Evolutionary conservation across 2,113 vertebrate genomes (phyloP).

Genomic region (Alouatta palliata): DNA sequence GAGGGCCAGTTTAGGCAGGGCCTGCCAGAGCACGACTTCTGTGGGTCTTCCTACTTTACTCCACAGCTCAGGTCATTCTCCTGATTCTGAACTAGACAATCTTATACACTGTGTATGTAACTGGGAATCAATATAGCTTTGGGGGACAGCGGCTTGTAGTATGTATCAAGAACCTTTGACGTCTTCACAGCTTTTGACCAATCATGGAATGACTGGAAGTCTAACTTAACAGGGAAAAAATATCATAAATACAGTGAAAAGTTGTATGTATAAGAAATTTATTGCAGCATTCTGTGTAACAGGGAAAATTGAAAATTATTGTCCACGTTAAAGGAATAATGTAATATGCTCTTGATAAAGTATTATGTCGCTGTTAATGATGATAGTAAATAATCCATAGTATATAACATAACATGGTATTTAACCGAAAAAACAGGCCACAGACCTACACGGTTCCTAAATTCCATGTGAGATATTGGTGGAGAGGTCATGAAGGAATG

Average conservation of each 20-base stretch:
- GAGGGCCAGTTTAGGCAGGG: neutral
- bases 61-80: neutral
- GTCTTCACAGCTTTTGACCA: neutral
- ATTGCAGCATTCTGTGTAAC: neutral
- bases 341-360: neutral
- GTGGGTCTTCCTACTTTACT: neutral
- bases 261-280: neutral
- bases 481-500: neutral
- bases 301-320: neutral
- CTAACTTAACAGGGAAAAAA: neutral
- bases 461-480: neutral
- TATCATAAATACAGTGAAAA: neutral
- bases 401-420: neutral
- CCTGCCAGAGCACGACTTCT: neutral
- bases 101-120: fast-evolving
- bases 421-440: neutral
- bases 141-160: neutral
- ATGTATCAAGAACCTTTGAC: neutral
- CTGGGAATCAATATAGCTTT: neutral
- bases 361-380: neutral
- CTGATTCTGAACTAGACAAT: neutral
- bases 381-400: neutral
- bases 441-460: neutral
- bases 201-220: neutral
- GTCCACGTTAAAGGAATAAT: neutral